Conservation (phyloP, 2,113 vertebrate species). For the Amia ocellicauda region DNA sequence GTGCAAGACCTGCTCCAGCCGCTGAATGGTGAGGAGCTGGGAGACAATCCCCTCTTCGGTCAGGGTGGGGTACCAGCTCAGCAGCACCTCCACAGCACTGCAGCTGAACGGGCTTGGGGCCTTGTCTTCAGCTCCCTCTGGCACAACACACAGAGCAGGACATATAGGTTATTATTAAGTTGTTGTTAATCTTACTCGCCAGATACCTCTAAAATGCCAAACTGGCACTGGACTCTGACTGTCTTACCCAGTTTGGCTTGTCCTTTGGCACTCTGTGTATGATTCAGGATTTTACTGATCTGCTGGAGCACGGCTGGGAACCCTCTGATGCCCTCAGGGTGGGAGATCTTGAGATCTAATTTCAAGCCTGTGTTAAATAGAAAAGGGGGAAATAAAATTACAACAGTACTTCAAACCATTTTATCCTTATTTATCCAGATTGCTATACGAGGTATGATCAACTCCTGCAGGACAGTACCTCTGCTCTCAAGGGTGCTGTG, state of each 20-base stretch:
- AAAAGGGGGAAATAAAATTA: too few relatives aligned
- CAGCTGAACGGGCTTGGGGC: conserved; percentile 65
- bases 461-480: too few relatives aligned
- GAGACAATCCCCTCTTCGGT: conserved; percentile 74
- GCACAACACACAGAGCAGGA: background rate
- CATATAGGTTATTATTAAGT: too few relatives aligned
- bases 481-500: conserved; percentile 69
- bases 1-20: conserved; percentile 70
- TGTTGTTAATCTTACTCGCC: too few relatives aligned
- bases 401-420: too few relatives aligned
- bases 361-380: conserved; percentile 64
- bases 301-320: conserved; percentile 84
- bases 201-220: background rate
- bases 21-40: conserved; percentile 65
- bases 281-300: conserved; percentile 88
- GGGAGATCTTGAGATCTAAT: conserved; percentile 55
- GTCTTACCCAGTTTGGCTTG: conserved; percentile 73
- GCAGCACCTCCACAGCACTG: conserved; percentile 80
- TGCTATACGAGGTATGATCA: too few relatives aligned
- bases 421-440: too few relatives aligned
- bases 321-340: conserved; percentile 72
- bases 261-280: conserved; percentile 55
- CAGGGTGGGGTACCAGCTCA: conserved; percentile 71
- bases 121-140: conserved; percentile 58
- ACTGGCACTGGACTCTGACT: too few relatives aligned